These are phyloP conservation scores for Argya squamiceps DNA, from an alignment of 2,797 vertebrate genomes.

Conservation along the genomic window DNA sequence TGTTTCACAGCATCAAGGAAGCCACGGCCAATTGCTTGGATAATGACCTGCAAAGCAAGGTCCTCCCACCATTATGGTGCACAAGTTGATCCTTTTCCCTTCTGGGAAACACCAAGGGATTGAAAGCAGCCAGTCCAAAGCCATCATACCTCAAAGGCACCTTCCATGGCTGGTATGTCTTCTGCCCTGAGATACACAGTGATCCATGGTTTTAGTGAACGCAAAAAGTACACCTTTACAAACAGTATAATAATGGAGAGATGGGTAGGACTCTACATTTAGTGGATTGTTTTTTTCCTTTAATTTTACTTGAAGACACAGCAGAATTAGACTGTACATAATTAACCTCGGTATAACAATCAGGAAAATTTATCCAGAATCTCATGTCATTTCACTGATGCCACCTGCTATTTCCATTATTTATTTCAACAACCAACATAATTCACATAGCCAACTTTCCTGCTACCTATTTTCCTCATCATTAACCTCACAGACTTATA, in stretches of 20 bases:
- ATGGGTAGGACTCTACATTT: background rate
- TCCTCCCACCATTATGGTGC: background rate
- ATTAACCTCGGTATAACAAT: background rate
- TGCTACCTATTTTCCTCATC: background rate
- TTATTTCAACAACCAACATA: background rate
- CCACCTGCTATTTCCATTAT: background rate
- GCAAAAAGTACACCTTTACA: background rate
- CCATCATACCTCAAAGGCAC: background rate
- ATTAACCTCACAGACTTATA: slow-evolving; percentile 3
- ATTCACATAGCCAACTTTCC: background rate
- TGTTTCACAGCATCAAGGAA: background rate
- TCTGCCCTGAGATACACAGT: background rate
- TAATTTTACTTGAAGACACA: background rate
- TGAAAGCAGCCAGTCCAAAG: background rate
- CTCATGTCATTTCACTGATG: background rate
- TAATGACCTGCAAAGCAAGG: background rate
- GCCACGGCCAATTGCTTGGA: background rate
- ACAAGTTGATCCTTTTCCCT: background rate
- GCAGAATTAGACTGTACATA: background rate
- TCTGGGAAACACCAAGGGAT: background rate
- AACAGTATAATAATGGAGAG: background rate
- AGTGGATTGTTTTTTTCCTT: background rate
- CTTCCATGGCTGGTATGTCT: background rate
- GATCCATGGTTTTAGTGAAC: background rate
- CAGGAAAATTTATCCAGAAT: background rate